phyloP scores from a whole-genome alignment of 2,888 invertebrate genomes.

The Ectemnius lituratus region DNA sequence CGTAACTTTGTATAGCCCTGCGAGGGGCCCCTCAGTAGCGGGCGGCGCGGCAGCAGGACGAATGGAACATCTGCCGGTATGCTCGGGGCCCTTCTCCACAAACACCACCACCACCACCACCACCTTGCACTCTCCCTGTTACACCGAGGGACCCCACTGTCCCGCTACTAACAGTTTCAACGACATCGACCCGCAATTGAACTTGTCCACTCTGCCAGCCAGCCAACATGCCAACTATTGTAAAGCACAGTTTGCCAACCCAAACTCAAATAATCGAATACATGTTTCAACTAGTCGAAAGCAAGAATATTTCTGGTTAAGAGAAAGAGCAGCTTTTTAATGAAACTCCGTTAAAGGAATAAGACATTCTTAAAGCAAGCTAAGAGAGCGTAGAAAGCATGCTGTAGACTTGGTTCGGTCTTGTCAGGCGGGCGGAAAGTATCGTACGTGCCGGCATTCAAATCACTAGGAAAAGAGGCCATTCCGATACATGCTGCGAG shows the following conservation, averaged over 20 bases:
- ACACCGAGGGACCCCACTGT: slow-evolving; percentile 49
- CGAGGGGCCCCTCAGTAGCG: slow-evolving; percentile 59
- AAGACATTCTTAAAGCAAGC: slow-evolving; percentile 9
- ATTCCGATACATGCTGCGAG: slow-evolving; percentile 37
- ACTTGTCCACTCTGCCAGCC: background rate
- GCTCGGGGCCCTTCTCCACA: slow-evolving; percentile 64
- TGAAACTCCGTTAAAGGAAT: background rate
- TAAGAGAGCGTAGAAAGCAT: slow-evolving; percentile 8
- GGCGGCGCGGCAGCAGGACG: slow-evolving; percentile 67
- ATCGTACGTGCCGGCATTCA: slow-evolving; percentile 64
- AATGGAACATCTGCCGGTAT: slow-evolving; percentile 76
- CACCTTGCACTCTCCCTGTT: slow-evolving; percentile 64
- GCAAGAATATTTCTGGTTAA: too few relatives aligned
- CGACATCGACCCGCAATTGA: slow-evolving; percentile 41
- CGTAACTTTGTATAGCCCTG: slow-evolving; percentile 69
- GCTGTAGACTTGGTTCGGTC: slow-evolving; percentile 19
- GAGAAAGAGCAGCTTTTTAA: too few relatives aligned
- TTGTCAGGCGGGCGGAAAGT: slow-evolving; percentile 42
- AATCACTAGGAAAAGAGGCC: slow-evolving; percentile 58
- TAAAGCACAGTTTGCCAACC: background rate
- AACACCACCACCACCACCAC: slow-evolving; percentile 64
- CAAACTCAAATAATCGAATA: too few relatives aligned
- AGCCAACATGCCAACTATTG: background rate
- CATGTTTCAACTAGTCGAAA: too few relatives aligned
- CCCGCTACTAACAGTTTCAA: slow-evolving; percentile 50